phyloP scores from a whole-genome alignment of 2,888 invertebrate species.

The Antitype chi region DNA sequence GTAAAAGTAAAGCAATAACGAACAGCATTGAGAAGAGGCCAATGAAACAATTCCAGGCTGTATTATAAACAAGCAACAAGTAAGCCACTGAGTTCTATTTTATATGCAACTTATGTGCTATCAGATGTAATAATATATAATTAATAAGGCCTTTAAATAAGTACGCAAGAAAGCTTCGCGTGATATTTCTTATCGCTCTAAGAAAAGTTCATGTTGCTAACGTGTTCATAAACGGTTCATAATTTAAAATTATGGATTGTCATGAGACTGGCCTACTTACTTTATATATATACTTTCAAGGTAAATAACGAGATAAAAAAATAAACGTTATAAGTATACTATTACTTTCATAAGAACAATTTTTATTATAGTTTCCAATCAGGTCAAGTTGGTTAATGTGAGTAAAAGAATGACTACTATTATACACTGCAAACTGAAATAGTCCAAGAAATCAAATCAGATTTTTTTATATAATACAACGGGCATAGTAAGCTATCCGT shows the following conservation, averaged over 20 bases:
- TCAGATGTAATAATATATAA: background rate
- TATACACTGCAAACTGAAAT: too few species aligned
- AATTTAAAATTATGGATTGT: slow-evolving; percentile 8
- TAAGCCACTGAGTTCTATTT: slow-evolving; percentile 14
- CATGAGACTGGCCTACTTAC: slow-evolving; percentile 32
- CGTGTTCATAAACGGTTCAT: slow-evolving; percentile 12
- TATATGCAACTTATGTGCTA: background rate
- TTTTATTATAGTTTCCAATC: background rate
- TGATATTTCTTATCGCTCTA: slow-evolving; percentile 31
- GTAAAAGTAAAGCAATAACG: background rate
- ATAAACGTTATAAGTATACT: background rate
- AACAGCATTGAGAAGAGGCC: background rate
- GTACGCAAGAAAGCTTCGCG: slow-evolving; percentile 26
- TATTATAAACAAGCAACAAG: slow-evolving; percentile 22
- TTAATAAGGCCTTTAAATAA: background rate
- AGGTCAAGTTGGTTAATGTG: background rate
- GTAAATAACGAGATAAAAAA: background rate
- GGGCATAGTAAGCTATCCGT: too few species aligned
- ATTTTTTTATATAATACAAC: too few species aligned
- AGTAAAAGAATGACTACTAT: background rate
- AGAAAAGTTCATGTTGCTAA: background rate
- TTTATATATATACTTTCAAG: background rate
- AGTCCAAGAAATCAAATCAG: too few species aligned
- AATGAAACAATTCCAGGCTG: background rate
- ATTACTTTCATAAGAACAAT: background rate